These are phyloP conservation scores for Semaprochilodus insignis DNA, from an alignment of 2,797 vertebrate genomes.

Conservation along the genomic window DNA sequence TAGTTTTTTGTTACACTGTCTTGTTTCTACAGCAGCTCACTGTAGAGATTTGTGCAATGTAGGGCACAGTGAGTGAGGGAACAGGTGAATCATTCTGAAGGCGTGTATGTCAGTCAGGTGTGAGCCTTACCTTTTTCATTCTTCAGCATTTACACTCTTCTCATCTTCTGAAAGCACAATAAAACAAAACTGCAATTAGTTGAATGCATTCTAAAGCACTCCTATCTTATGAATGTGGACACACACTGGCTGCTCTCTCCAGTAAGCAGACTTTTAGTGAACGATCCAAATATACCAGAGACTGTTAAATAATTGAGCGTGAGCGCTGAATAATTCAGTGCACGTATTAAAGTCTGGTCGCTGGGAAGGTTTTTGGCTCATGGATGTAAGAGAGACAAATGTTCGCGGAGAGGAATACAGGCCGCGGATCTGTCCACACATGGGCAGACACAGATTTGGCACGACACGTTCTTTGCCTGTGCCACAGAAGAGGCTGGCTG, in stretches of 20 bases:
- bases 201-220: neutral
- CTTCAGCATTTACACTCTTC: neutral
- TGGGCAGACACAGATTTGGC: constrained; percentile 38
- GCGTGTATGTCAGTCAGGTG: neutral
- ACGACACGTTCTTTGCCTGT: constrained; percentile 5
- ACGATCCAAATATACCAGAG: constrained; percentile 66
- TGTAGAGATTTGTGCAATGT: neutral
- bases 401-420: constrained; percentile 52
- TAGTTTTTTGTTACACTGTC: no score
- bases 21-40: neutral
- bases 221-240: constrained; percentile 27
- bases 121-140: neutral
- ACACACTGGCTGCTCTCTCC: constrained; percentile 18
- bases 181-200: neutral
- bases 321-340: constrained; percentile 65
- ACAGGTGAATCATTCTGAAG: neutral
- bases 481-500: neutral
- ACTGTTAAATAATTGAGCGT: constrained; percentile 66
- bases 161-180: neutral
- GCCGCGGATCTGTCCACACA: constrained; percentile 45
- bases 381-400: constrained; percentile 64
- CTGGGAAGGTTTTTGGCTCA: constrained; percentile 59
- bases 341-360: constrained; percentile 66
- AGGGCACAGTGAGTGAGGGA: neutral
- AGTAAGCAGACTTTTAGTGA: constrained; percentile 57